A percentile compares a stretch with the other conserved stretches of the same genome.
Conservation (phyloP, 2,888 invertebrate genomes). For the Alloscopus bannaensis region DNA sequence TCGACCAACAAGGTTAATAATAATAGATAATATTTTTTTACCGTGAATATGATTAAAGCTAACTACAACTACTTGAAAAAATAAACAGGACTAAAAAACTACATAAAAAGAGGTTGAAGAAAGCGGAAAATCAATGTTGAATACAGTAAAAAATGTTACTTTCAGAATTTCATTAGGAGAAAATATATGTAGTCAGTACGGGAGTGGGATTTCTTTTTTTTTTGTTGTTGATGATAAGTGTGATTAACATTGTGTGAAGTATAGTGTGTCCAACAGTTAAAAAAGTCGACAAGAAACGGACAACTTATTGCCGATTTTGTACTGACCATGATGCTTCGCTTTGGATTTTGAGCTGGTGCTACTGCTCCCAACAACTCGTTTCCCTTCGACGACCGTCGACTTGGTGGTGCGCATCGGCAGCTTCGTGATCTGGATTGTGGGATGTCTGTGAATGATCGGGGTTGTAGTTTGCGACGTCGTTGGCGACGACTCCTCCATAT, state of each 20-base stretch:
- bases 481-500: conserved; percentile 38
- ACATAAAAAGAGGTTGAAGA: not conserved
- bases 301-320: conserved; percentile 68
- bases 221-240: too few relatives aligned
- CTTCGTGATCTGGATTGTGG: conserved; percentile 70
- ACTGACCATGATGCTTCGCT: conserved; percentile 67
- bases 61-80: not conserved
- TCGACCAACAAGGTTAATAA: not conserved
- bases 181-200: not conserved
- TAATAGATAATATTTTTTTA: not conserved
- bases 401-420: conserved; percentile 65
- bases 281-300: conserved; percentile 69
- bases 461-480: conserved; percentile 43
- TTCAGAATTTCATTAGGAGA: not conserved
- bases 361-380: conserved; percentile 47
- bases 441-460: conserved; percentile 68
- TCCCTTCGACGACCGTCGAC: conserved; percentile 36
- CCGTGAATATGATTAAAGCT: not conserved
- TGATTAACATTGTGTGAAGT: too few relatives aligned
- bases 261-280: conserved; percentile 26
- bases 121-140: not conserved
- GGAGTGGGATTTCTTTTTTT: not conserved
- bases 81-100: not conserved
- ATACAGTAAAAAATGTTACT: not conserved
- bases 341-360: conserved; percentile 56